phyloP scores from a whole-genome alignment of 2,797 vertebrate species.

The Pygocentrus nattereri region DNA sequence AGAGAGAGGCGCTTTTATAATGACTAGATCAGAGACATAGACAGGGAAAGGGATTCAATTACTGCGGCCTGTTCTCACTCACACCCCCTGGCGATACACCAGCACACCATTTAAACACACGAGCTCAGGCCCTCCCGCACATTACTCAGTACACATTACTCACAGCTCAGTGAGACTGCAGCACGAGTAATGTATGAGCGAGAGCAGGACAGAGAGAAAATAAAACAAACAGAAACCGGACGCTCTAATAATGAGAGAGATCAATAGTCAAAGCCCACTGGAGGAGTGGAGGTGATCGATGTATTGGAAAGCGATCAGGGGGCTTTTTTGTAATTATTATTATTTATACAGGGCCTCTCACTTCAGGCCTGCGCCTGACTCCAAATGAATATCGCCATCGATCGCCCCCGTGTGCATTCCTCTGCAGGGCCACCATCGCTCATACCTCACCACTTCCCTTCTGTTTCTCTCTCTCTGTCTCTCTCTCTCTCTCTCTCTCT shows the following conservation, averaged over 20 bases:
- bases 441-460: constrained; percentile 57
- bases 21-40: constrained; percentile 63
- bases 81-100: constrained; percentile 73
- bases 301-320: constrained; percentile 82
- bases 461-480: constrained; percentile 57
- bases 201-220: constrained; percentile 56
- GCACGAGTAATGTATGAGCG: constrained; percentile 56
- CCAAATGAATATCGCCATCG: constrained; percentile 79
- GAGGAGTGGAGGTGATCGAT: constrained; percentile 80
- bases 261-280: constrained; percentile 83
- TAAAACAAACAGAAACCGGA: constrained; percentile 62
- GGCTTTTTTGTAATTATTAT: constrained; percentile 82
- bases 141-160: constrained; percentile 59
- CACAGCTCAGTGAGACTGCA: constrained; percentile 56
- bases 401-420: constrained; percentile 77
- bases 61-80: constrained; percentile 80
- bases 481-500: constrained; percentile 44
- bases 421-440: constrained; percentile 80
- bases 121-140: constrained; percentile 43
- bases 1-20: constrained; percentile 57
- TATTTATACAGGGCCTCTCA: constrained; percentile 80
- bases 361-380: constrained; percentile 71
- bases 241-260: constrained; percentile 62
- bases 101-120: constrained; percentile 61
- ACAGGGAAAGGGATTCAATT: constrained; percentile 77